A percentile compares a stretch with the other conserved stretches of the same genome.
These are phyloP conservation scores for Camelus dromedarius DNA, from an alignment of 2,113 vertebrate genomes.

Conservation along the genomic window DNA sequence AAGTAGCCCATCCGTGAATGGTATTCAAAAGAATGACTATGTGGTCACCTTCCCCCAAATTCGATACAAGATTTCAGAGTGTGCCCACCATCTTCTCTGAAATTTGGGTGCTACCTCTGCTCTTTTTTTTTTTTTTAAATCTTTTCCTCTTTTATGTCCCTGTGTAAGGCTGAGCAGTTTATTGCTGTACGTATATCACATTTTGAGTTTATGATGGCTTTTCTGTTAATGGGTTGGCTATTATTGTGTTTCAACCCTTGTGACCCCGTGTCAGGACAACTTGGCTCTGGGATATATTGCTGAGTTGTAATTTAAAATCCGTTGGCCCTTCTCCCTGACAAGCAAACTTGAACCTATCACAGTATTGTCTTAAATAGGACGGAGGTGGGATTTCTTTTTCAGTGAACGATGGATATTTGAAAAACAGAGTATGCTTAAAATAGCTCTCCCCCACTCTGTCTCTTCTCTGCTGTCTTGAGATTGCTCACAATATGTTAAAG, in stretches of 20 bases:
- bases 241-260: conserved; percentile 21
- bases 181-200: conserved; percentile 31
- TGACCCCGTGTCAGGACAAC: conserved; percentile 8
- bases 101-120: neutral
- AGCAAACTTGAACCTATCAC: neutral
- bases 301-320: conserved; percentile 45
- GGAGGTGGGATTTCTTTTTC: conserved; percentile 37
- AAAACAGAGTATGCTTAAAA: neutral
- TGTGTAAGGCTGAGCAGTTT: conserved; percentile 15
- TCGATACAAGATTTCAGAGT: neutral
- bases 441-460: too few species aligned
- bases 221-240: conserved; percentile 38
- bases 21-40: neutral
- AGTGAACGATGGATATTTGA: conserved; percentile 27
- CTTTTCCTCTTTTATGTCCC: neutral
- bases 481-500: neutral
- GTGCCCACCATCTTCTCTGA: neutral
- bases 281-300: neutral
- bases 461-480: neutral
- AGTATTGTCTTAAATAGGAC: conserved; percentile 30
- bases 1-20: neutral
- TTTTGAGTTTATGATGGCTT: conserved; percentile 54
- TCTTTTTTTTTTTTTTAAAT: neutral
- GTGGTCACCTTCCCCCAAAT: neutral
- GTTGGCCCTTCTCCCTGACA: conserved; percentile 44